These are phyloP conservation scores for Busseola fusca DNA, from an alignment of 2,888 invertebrate genomes.

Conservation along the genomic window DNA sequence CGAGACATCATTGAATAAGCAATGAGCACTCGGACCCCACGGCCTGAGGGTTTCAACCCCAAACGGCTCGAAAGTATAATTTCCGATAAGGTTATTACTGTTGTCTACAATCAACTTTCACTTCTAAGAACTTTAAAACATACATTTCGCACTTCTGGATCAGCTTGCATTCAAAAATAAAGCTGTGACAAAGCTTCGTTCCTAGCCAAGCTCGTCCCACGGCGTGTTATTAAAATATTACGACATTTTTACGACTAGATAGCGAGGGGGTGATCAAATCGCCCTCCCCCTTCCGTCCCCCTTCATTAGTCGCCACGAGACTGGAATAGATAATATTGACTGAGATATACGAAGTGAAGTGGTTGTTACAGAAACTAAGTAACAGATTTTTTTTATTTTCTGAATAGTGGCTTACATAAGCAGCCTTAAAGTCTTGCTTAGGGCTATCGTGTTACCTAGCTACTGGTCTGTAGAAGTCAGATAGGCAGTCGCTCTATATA, in stretches of 20 bases:
- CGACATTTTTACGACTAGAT: slow-evolving; percentile 44
- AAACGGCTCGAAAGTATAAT: too few relatives aligned
- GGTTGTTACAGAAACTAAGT: background rate
- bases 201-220: background rate
- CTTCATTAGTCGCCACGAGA: slow-evolving; percentile 41
- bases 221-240: slow-evolving; percentile 49
- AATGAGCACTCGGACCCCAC: too few relatives aligned
- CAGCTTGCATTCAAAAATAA: background rate
- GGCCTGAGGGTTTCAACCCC: too few relatives aligned
- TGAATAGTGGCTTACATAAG: background rate
- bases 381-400: background rate
- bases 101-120: background rate
- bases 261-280: background rate
- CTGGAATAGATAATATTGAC: slow-evolving; percentile 43
- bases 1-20: too few relatives aligned
- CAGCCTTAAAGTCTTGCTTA: background rate
- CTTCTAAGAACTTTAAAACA: background rate
- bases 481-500: background rate
- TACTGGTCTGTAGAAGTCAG: background rate
- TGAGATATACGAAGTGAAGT: background rate
- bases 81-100: background rate
- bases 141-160: background rate
- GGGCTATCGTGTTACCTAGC: background rate
- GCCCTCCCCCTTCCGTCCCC: background rate
- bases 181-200: background rate